Percentiles rank a stretch among this genome's conserved stretches.
Conservation (phyloP, 1,140 invertebrate species). For the Cyclargus thomasi region DNA sequence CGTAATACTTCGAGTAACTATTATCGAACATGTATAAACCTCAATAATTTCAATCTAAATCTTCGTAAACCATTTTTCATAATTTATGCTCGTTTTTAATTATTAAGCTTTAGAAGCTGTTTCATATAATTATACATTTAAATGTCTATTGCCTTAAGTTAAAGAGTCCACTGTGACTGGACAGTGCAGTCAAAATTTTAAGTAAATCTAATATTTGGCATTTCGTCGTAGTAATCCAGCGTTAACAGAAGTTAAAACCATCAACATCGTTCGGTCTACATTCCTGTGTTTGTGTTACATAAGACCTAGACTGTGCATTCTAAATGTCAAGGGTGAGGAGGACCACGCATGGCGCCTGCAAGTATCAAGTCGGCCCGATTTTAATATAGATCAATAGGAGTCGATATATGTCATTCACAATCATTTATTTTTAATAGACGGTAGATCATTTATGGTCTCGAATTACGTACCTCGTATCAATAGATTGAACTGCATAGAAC, state of each 20-base stretch:
- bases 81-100: no score
- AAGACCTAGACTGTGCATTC: constrained; percentile 26
- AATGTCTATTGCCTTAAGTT: no score
- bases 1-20: neutral
- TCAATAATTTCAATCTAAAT: no score
- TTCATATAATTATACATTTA: no score
- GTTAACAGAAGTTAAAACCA: neutral
- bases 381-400: constrained; percentile 66
- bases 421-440: constrained; percentile 59
- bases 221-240: no score
- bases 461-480: constrained; percentile 58
- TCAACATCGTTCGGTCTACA: neutral
- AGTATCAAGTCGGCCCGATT: constrained; percentile 34
- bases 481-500: constrained; percentile 62
- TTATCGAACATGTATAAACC: no score
- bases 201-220: no score
- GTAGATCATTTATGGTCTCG: neutral
- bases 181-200: no score
- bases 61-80: no score
- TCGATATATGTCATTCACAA: constrained; percentile 50
- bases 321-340: constrained; percentile 59
- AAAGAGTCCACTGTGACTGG: no score
- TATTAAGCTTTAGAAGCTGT: no score
- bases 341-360: constrained; percentile 39
- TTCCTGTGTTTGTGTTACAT: neutral